Conservation (phyloP, 2,888 invertebrate genomes). For the Chromoteleia sp. region DNA sequence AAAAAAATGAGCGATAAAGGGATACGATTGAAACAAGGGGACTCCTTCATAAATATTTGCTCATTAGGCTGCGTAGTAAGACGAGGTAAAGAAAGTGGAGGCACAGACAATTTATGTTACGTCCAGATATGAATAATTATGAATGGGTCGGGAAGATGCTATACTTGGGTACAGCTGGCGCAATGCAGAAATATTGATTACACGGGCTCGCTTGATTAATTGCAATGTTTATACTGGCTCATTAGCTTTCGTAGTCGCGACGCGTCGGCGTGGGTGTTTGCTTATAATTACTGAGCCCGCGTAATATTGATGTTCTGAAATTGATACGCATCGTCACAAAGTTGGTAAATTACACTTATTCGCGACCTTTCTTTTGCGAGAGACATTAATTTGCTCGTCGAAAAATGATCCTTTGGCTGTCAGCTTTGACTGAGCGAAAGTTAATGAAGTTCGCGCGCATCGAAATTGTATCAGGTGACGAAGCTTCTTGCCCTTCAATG, state of each 20-base stretch:
- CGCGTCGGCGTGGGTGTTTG: slow-evolving; percentile 29
- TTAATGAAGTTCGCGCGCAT: slow-evolving; percentile 33
- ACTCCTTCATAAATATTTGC: slow-evolving; percentile 53
- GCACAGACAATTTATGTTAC: slow-evolving; percentile 49
- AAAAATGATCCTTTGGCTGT: slow-evolving; percentile 17
- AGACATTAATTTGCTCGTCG: slow-evolving; percentile 2
- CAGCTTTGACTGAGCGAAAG: slow-evolving; percentile 14
- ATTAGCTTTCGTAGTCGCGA: slow-evolving; percentile 48
- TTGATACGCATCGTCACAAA: slow-evolving; percentile 23
- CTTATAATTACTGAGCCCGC: slow-evolving; percentile 41
- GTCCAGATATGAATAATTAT: slow-evolving; percentile 66
- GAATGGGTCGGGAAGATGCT: slow-evolving; percentile 53
- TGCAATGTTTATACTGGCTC: slow-evolving; percentile 66
- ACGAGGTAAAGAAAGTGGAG: slow-evolving; percentile 47
- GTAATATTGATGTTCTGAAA: slow-evolving; percentile 44
- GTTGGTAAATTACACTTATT: slow-evolving; percentile 18
- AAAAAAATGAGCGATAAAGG: slow-evolving; percentile 2
- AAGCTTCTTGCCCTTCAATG: slow-evolving; percentile 20
- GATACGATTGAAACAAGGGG: slow-evolving; percentile 42
- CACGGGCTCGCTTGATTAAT: slow-evolving; percentile 65
- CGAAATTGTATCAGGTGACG: slow-evolving; percentile 43
- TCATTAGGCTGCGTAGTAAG: slow-evolving; percentile 26
- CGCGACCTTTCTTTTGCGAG: slow-evolving; percentile 8
- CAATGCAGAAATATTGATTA: slow-evolving; percentile 64
- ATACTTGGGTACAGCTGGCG: slow-evolving; percentile 50